phyloP scores from a whole-genome alignment of 2,888 invertebrate species.

The Phytoseiulus persimilis region DNA sequence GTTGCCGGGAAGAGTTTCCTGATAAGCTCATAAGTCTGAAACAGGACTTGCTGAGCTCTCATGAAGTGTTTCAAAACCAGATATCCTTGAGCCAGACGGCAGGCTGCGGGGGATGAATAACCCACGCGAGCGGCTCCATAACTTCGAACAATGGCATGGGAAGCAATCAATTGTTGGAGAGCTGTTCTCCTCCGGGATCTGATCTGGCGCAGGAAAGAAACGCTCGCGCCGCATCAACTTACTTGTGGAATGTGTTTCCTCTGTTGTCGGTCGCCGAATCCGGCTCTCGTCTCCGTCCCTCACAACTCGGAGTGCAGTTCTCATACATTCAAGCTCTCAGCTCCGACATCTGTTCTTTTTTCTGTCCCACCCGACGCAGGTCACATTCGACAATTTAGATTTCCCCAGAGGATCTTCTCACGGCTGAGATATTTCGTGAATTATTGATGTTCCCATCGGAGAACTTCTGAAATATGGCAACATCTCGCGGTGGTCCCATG shows the following conservation, averaged over 20 bases:
- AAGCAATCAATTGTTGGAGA: not conserved
- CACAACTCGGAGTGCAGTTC: not conserved
- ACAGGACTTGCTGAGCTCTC: no score
- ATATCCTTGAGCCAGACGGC: not conserved
- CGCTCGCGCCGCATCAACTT: not conserved
- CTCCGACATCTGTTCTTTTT: not conserved
- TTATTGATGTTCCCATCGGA: not conserved
- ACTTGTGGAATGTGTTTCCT: not conserved
- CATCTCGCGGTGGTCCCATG: not conserved
- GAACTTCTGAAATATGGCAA: not conserved
- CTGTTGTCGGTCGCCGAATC: not conserved
- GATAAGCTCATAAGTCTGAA: no score
- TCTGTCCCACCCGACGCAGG: not conserved
- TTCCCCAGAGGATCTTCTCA: not conserved
- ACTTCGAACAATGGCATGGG: not conserved
- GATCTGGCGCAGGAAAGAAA: not conserved
- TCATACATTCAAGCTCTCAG: not conserved
- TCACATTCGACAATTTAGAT: not conserved
- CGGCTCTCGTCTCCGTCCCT: not conserved
- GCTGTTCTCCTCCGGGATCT: not conserved
- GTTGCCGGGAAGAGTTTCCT: no score
- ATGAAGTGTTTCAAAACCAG: no score
- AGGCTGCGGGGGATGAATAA: not conserved
- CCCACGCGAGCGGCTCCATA: not conserved
- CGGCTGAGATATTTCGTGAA: not conserved